phyloP scores from a whole-genome alignment of 2,888 invertebrate species.

The Disparrhopalites patrizii region DNA sequence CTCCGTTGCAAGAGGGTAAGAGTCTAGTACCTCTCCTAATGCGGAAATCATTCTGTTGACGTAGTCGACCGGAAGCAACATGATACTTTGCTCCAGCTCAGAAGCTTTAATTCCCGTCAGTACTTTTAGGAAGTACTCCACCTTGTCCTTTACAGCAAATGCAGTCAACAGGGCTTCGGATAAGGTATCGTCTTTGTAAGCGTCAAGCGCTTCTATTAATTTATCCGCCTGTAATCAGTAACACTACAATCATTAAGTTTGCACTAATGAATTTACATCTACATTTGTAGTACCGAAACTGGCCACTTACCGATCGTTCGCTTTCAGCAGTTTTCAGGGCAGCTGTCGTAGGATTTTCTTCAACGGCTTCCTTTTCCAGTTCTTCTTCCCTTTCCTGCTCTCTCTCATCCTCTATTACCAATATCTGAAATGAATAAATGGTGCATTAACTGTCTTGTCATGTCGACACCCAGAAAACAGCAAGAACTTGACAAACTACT shows the following conservation, averaged over 20 bases:
- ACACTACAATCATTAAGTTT: too few species aligned
- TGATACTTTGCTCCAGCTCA: slow-evolving; percentile 46
- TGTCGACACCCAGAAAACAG: neutral
- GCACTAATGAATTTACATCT: too few species aligned
- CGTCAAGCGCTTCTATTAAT: slow-evolving; percentile 83
- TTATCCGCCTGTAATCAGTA: slow-evolving; percentile 79
- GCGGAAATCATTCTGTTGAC: slow-evolving; percentile 43
- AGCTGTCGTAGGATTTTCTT: slow-evolving; percentile 61
- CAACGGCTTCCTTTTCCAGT: slow-evolving; percentile 55
- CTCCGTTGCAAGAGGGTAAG: slow-evolving; percentile 44
- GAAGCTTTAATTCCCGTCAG: slow-evolving; percentile 65
- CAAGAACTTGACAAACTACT: neutral
- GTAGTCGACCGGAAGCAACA: slow-evolving; percentile 44
- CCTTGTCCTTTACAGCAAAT: slow-evolving; percentile 65
- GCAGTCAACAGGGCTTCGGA: slow-evolving; percentile 69
- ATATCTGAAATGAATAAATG: slow-evolving; percentile 67
- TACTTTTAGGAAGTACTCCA: slow-evolving; percentile 77
- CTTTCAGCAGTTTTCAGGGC: slow-evolving; percentile 83
- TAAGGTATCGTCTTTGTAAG: slow-evolving; percentile 58
- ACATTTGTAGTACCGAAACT: slow-evolving; percentile 25
- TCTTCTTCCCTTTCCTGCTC: slow-evolving; percentile 77
- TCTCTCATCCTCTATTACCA: slow-evolving; percentile 87
- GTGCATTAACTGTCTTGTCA: neutral
- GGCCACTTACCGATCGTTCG: slow-evolving; percentile 76
- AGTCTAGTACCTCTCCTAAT: slow-evolving; percentile 34